A percentile compares a stretch with the other conserved stretches of the same genome.
phyloP scores from a whole-genome alignment of 2,888 invertebrate species.

The Platycheirus rosarum region DNA sequence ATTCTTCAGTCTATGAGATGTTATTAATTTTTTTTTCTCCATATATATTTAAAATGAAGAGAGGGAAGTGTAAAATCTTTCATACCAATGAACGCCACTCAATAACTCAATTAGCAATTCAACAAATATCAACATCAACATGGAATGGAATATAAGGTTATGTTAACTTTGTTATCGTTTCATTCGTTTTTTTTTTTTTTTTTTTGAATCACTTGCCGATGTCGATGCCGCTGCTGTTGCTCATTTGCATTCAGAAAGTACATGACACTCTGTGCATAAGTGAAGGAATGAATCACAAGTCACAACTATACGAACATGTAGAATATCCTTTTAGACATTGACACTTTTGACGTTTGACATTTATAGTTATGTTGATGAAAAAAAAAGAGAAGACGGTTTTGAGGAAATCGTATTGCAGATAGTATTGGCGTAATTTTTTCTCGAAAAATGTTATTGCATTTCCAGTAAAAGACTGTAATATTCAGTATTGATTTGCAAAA shows the following conservation, averaged over 20 bases:
- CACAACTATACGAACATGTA: background rate
- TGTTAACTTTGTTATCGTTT: slow-evolving; percentile 41
- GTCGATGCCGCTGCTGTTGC: slow-evolving; percentile 6
- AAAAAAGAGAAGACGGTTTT: slow-evolving; percentile 14
- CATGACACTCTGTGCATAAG: slow-evolving; percentile 27
- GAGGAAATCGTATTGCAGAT: background rate
- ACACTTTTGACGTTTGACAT: slow-evolving; percentile 39
- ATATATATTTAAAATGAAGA: background rate
- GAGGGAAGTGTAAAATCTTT: background rate
- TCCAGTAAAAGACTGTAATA: no score
- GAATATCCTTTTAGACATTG: slow-evolving; percentile 42
- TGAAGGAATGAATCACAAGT: slow-evolving; percentile 29
- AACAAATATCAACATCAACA: slow-evolving; percentile 40
- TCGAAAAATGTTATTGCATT: no score
- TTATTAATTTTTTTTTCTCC: slow-evolving; percentile 5
- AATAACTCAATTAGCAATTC: slow-evolving; percentile 55
- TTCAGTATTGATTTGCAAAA: no score
- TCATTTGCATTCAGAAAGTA: slow-evolving; percentile 54
- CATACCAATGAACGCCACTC: slow-evolving; percentile 28
- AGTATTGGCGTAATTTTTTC: background rate
- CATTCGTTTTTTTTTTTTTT: no score
- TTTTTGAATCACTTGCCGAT: slow-evolving; percentile 21
- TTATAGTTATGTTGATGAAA: slow-evolving; percentile 38
- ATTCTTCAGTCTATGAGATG: no score
- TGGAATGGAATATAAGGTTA: slow-evolving; percentile 49